Evolutionary conservation across 1,140 invertebrate species (phyloP).

Genomic region (Pollicipes pollicipes): DNA sequence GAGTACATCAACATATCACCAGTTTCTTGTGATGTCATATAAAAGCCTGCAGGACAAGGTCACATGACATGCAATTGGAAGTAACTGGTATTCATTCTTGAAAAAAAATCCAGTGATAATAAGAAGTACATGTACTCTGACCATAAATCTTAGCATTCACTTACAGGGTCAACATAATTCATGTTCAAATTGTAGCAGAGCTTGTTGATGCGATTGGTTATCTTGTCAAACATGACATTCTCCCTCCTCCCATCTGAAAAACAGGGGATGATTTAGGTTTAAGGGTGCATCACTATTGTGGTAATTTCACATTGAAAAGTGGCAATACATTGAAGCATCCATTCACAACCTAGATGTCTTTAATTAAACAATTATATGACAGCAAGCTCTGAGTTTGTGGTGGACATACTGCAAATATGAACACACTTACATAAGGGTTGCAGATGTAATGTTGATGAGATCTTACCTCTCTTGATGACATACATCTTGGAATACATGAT

Average conservation of each 20-base stretch:
- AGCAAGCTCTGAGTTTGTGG: no score
- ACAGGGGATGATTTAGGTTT: constrained; percentile 1
- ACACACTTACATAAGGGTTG: neutral
- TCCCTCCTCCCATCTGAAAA: constrained; percentile 63
- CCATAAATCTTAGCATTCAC: constrained; percentile 24
- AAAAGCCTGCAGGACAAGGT: no score
- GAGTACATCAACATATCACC: neutral
- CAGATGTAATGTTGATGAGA: constrained; percentile 4
- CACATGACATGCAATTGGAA: no score
- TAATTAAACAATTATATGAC: no score
- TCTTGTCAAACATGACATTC: constrained; percentile 92
- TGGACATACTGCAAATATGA: no score
- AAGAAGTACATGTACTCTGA: neutral
- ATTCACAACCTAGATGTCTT: no score
- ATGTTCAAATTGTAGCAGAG: constrained; percentile 88
- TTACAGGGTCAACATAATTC: constrained; percentile 90
- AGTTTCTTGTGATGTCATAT: neutral
- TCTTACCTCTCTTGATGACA: constrained; percentile 28
- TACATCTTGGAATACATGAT: constrained; percentile 23
- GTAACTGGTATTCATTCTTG: neutral
- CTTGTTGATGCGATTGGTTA: constrained; percentile 85
- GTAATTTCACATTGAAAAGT: no score
- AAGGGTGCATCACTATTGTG: no score
- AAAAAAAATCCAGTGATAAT: neutral
- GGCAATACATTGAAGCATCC: no score